phyloP scores from a whole-genome alignment of 2,888 invertebrate genomes.

The Thymelicus lineola region DNA sequence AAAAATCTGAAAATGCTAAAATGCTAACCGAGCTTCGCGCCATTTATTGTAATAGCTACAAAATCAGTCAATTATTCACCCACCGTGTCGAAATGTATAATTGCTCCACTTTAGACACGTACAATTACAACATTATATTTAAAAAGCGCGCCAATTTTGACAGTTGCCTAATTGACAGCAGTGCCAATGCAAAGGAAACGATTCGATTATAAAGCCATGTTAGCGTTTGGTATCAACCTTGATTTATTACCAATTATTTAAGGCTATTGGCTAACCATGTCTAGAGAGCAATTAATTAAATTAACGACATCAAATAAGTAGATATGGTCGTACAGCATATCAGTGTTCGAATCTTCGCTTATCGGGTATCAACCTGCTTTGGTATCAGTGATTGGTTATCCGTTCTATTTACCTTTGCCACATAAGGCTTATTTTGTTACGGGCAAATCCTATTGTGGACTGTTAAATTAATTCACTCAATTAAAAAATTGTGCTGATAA shows the following conservation, averaged over 20 bases:
- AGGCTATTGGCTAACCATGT: conserved; percentile 22
- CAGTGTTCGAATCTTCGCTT: conserved; percentile 29
- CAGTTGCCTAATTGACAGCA: too few relatives aligned
- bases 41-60: too few relatives aligned
- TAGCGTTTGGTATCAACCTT: conserved; percentile 2
- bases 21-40: too few relatives aligned
- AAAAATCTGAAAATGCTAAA: too few relatives aligned
- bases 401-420: conserved; percentile 25
- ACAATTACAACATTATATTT: too few relatives aligned
- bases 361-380: conserved; percentile 36
- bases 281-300: conserved; percentile 34
- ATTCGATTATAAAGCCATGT: background rate
- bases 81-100: too few relatives aligned
- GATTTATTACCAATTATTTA: conserved; percentile 29
- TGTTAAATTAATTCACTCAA: background rate
- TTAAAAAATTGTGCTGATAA: too few relatives aligned
- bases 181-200: too few relatives aligned
- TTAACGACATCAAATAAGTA: conserved; percentile 21
- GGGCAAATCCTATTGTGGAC: conserved; percentile 1
- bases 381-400: conserved; percentile 37
- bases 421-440: conserved; percentile 20
- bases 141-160: too few relatives aligned
- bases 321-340: conserved; percentile 33
- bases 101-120: too few relatives aligned
- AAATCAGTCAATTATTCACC: too few relatives aligned